Conservation (phyloP, 2,113 vertebrate genomes). For the Proteles cristata region DNA sequence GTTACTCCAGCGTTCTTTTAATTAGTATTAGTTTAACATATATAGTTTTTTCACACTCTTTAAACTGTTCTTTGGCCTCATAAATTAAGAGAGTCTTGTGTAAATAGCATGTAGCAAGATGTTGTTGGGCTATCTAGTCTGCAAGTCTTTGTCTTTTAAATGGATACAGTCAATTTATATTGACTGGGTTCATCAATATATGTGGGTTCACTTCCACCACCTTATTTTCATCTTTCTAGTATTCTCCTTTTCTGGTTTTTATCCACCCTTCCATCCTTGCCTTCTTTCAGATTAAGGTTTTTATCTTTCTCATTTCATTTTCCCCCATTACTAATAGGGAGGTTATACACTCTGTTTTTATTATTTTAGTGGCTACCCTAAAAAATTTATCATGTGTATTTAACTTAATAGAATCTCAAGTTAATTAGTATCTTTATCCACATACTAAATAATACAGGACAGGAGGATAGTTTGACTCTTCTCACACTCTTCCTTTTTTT, state of each 20-base stretch:
- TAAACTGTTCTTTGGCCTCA: background rate
- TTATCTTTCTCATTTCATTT: background rate
- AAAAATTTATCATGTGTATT: background rate
- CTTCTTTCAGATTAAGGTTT: background rate
- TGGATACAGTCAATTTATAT: background rate
- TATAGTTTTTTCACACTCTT: background rate
- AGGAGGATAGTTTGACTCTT: background rate
- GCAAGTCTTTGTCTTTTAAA: slow-evolving; percentile 19
- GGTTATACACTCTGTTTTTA: background rate
- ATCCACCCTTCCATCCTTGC: background rate
- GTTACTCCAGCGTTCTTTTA: background rate
- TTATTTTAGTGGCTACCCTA: background rate
- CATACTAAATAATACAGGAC: background rate
- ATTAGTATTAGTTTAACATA: background rate
- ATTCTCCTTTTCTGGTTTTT: background rate
- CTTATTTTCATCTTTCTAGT: background rate
- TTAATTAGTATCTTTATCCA: background rate
- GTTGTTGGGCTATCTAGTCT: background rate
- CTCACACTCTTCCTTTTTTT: background rate
- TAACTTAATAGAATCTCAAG: slow-evolving; percentile 28
- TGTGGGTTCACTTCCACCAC: background rate
- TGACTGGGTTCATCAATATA: background rate
- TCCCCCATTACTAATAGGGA: background rate
- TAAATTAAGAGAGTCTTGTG: background rate
- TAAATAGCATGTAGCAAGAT: background rate